These are phyloP conservation scores for Pithys albifrons DNA, from an alignment of 2,113 vertebrate species.

Conservation along the genomic window DNA sequence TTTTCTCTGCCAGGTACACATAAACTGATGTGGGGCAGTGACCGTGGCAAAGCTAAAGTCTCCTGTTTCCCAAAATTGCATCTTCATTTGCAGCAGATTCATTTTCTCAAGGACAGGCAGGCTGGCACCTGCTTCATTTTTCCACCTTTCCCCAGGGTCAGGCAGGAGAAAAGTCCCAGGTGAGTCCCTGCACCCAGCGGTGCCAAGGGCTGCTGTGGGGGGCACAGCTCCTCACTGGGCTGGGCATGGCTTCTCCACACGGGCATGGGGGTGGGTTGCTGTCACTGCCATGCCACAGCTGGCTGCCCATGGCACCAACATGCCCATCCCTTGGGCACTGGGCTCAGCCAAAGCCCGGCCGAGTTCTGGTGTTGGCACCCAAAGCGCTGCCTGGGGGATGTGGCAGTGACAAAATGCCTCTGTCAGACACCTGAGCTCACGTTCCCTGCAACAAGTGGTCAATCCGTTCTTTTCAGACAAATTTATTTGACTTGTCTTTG, in stretches of 20 bases:
- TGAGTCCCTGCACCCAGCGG: background rate
- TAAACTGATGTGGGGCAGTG: accelerated
- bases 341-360: background rate
- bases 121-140: background rate
- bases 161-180: accelerated
- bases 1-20: background rate
- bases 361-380: background rate
- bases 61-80: background rate
- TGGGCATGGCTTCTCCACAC: background rate
- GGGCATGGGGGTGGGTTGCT: accelerated
- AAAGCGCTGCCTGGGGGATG: background rate
- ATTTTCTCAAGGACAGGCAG: background rate
- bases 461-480: background rate
- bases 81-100: background rate
- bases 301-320: accelerated
- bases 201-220: accelerated
- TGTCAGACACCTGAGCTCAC: background rate
- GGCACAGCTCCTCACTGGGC: accelerated
- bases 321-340: accelerated
- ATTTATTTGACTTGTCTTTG: background rate
- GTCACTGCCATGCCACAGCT: background rate
- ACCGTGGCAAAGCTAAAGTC: accelerated
- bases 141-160: background rate
- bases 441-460: background rate
- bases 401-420: background rate